Percentiles rank a stretch among this genome's conserved stretches.
phyloP scores from a whole-genome alignment of 2,797 vertebrate genomes.

The Gallinago stenura region DNA sequence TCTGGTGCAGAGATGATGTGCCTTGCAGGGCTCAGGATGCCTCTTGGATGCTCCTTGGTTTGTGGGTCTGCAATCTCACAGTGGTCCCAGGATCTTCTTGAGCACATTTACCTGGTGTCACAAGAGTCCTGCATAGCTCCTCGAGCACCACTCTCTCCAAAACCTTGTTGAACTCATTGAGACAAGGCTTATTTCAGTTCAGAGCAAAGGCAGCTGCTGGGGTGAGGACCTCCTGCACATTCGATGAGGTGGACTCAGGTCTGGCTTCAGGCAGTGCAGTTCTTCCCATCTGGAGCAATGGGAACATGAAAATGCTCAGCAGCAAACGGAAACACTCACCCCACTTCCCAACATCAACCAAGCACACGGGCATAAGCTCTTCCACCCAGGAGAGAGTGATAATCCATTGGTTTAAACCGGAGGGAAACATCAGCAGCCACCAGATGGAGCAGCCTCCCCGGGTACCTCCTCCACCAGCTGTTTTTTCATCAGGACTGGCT shows the following conservation, averaged over 20 bases:
- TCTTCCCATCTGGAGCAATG: rapidly evolving
- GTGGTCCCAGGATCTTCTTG: rapidly evolving
- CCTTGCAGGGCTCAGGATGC: neutral
- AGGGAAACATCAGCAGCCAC: neutral
- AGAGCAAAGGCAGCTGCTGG: neutral
- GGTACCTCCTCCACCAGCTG: neutral
- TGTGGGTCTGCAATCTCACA: neutral
- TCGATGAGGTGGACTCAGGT: neutral
- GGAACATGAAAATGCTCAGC: neutral
- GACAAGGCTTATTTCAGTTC: neutral
- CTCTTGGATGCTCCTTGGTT: neutral
- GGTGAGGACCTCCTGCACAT: rapidly evolving
- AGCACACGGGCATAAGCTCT: rapidly evolving
- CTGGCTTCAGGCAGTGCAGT: rapidly evolving
- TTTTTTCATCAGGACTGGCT: neutral
- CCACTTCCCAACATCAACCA: rapidly evolving
- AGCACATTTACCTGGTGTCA: rapidly evolving
- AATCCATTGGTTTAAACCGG: neutral
- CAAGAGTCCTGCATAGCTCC: neutral
- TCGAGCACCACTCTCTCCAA: neutral
- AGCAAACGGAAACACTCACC: neutral
- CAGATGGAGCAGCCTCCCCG: neutral
- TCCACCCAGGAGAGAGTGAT: neutral
- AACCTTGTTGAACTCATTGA: neutral
- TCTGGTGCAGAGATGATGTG: neutral